Base-by-base conservation (phyloP, 2,888 invertebrate species). In the Idaea dimidiata region DNA sequence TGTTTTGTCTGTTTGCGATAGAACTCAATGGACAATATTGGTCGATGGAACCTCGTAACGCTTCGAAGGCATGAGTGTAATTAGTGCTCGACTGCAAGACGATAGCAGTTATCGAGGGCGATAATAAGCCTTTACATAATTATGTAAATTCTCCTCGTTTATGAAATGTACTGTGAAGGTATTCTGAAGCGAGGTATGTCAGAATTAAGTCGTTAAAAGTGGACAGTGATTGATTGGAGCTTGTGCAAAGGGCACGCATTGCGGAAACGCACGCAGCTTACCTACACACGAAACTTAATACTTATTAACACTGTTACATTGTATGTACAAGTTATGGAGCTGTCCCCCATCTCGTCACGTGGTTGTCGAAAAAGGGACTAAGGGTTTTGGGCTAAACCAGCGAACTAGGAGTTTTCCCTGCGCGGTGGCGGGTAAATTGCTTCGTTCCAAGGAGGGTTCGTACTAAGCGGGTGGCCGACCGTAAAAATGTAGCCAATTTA, bases 161-260 rank as follows among this genome's bases (percentile, higher is more conserved):
- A 85, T 86, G 85, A 85, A 82, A 77, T 71, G 68, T 76, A 80
- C 78, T 77, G 78, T 78, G 70, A 71, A 76, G 78, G 77, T 79
- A 80, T 81, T 77, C 71, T 73, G 75, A 77, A 73, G 73, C 68
- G 69, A 72, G 72, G 79, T 80, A 77, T 85, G 87, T 88, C 85
- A 87, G 85, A 87, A 91, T 91, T 89, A 89, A 89, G 89, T 88
- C 83, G 85, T 91, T 89, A 90, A 80, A 83, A 73, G 72, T 80
- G 79, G 88, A 91, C 89, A 79, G 85, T 91, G 88, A 90, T 88
- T 86, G 89, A 88, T 83, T 76, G 83, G 80, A 81, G 80, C 79
- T 82, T 83, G 80, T 75, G 81, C 73, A 78, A 81, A 86, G 82
- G 80, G 83, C 84, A 85, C 82, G 85, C 86, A 86, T 80, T 81